Evolutionary conservation across 1,140 invertebrate species (phyloP), one percentile per base, ranked within the genome.

Genomic region (Danaus plexippus): DNA sequence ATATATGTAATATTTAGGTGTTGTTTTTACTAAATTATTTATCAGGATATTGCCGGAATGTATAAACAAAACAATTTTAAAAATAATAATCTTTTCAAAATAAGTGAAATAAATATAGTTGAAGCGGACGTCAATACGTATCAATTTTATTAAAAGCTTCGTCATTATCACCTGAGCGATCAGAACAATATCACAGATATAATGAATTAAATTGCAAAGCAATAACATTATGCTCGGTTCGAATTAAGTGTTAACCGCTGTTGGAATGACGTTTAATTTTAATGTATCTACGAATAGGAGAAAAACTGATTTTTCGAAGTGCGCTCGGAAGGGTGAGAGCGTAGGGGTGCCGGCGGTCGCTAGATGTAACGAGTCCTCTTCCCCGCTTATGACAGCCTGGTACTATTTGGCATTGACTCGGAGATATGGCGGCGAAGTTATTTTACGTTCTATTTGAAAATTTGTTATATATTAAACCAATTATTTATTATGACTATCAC

Each of bases 371-470:
- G 11, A 44, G 60, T 63, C 61, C 66, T 74, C 65, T 75, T 77
- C 32, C 41, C 48, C 22, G 49, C 54, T 70, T 68, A 61, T 77
- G 66, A 46, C 55, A 52, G 52, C 80, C 83, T 86, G 67, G 83
- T 86, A 80, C 70, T 77, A 80, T 76, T 86, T 86, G 83, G 81
- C 83, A 86, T 86, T 86, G 81, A 86, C 75, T 85, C 73, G 69
- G 65, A 61, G 71, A 72, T 68, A 68, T 67, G 63, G 69, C 66
- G 58, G 55, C 47, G 59, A 63, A 32, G 22, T 6, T 32, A 32
- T 32, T 32, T 32, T 32, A 32, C 22, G 22, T 32, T 32, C 22
- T 32, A 32, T 32, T 32, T 32, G 15, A 15, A 32, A 32, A 32
- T 32, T 32, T 32, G 7, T 32, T n/a, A n/a, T n/a, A n/a, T n/a